phyloP scores from a whole-genome alignment of 2,888 invertebrate species.

The Lysandra bellargus region DNA sequence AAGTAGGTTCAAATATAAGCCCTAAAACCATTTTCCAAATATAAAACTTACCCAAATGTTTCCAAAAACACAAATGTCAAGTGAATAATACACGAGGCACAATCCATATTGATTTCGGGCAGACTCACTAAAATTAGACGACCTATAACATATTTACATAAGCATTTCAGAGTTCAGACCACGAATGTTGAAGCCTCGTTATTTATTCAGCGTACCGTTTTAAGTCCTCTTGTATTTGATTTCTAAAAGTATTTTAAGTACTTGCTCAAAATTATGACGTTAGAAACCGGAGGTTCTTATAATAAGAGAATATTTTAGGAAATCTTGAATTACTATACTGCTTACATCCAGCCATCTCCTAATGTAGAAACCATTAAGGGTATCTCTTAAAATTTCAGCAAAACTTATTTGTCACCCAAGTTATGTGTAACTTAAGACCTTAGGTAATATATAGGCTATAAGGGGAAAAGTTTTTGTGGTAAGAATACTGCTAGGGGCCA shows the following conservation, averaged over 20 bases:
- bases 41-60: not conserved
- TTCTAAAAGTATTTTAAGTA: not conserved
- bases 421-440: no score
- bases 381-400: no score
- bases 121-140: slow-evolving; percentile 6
- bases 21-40: not conserved
- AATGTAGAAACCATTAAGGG: no score
- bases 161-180: not conserved
- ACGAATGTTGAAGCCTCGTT: not conserved
- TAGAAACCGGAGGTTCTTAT: no score
- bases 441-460: no score
- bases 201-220: not conserved
- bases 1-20: no score
- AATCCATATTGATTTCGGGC: not conserved
- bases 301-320: no score
- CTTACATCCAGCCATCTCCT: no score
- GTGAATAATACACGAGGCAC: not conserved
- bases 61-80: not conserved
- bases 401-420: no score
- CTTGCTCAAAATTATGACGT: not conserved
- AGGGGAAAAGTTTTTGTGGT: no score
- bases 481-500: no score
- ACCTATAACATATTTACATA: slow-evolving; percentile 7
- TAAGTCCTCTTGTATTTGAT: not conserved
- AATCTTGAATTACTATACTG: no score